Percentiles rank a stretch among this genome's conserved stretches.
phyloP scores from a whole-genome alignment of 1,140 invertebrate species.

The Coboldia fuscipes region DNA sequence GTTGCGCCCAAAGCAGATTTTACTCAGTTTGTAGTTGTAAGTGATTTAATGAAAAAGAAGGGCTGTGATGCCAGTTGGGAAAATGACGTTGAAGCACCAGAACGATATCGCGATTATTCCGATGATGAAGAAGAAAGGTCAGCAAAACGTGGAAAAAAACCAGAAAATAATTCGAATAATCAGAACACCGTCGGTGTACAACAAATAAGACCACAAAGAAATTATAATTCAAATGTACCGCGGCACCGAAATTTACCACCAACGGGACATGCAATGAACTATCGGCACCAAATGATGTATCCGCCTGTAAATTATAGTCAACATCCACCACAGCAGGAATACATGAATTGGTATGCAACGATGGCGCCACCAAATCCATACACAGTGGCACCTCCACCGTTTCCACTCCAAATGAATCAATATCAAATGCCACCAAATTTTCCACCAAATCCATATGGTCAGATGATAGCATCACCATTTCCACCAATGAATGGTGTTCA shows the following conservation, averaged over 20 bases:
- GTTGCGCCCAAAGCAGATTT: conserved; percentile 52
- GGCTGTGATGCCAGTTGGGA: conserved; percentile 69
- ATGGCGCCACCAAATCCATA: neutral
- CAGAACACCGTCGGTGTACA: neutral
- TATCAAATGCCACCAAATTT: no score
- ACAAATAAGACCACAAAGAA: neutral
- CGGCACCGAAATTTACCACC: no score
- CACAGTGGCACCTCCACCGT: neutral
- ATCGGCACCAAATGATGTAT: no score
- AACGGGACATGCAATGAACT: no score
- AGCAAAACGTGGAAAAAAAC: conserved; percentile 15
- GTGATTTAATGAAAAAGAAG: conserved; percentile 47
- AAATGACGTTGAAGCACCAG: conserved; percentile 59
- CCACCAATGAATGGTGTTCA: neutral
- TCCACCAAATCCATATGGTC: neutral
- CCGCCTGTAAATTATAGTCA: no score
- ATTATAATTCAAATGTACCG: neutral
- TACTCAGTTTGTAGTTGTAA: conserved; percentile 50
- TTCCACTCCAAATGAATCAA: neutral
- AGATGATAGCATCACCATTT: neutral
- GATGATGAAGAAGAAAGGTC: conserved; percentile 67
- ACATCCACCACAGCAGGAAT: neutral
- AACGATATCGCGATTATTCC: conserved; percentile 51
- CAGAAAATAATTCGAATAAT: no score
- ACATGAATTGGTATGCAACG: neutral